Evolutionary conservation across 2,113 vertebrate species (phyloP), one percentile per base, ranked within the genome.

Genomic region (Podarcis muralis): DNA sequence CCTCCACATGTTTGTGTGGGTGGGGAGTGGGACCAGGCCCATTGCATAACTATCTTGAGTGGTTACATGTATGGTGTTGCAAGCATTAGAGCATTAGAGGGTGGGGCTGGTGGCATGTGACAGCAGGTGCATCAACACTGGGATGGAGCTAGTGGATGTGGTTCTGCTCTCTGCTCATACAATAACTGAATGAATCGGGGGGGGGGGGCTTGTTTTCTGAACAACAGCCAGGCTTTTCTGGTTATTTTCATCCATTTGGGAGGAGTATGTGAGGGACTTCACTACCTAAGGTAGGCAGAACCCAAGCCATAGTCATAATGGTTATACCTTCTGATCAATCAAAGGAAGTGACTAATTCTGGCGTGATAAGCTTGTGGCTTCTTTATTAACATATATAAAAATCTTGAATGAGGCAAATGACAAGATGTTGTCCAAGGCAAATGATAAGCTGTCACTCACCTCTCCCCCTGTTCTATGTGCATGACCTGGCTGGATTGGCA

Each of bases 341-440:
- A 35, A 25, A 88, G 62, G 18, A 32, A 57, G 20, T 91, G n/a
- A 1, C 43, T 80, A 22, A 75, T 76, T 37, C 9, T 87, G 37
- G 4, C 35, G 3, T 0, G 0, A 9, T n/a, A 88, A 32, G 9
- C 0, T 0, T 82, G 83, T 65, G 2, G 62, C 53, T 78, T 79
- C 18, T 88, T n/a, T 85, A 88, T 27, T 23, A 68, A 87, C 88
- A 25, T 48, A 23, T 78, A 0, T 81, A 0, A 81, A 88, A 3
- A 30, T 27, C 72, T 79, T 87, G 77, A 87, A 40, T 6, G 16
- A 87, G 15, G 13, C 16, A 62, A 62, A 62, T 62, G 59, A 20
- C 59, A 62, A 62, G 59, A 62, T 62, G 18, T 20, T 20, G 15
- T 62, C 59, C 16, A 62, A 20, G 48, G 48, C 48, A 53, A 53